Conservation (phyloP, 2,113 vertebrate genomes). For the Larimichthys crocea region DNA sequence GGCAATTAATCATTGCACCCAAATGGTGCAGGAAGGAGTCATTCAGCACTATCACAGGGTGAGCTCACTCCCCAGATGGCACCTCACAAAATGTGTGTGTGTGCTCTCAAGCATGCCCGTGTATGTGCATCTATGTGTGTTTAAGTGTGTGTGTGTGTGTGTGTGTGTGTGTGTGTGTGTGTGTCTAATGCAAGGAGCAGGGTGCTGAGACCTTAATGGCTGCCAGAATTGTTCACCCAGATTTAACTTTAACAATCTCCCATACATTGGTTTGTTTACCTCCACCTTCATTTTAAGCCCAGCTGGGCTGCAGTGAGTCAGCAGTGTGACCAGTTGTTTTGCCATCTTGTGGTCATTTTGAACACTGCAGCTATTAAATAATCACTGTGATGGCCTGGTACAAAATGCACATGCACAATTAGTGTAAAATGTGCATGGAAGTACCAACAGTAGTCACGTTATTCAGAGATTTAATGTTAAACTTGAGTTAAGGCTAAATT, state of each 20-base stretch:
- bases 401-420: neutral
- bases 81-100: neutral
- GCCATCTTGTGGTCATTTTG: neutral
- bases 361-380: neutral
- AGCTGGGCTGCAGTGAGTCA: slow-evolving; percentile 9
- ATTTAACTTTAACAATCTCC: neutral
- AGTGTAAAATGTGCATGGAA: neutral
- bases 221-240: neutral
- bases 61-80: slow-evolving; percentile 31
- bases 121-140: neutral
- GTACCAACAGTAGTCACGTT: neutral
- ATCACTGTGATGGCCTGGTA: neutral
- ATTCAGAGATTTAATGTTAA: neutral
- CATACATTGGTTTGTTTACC: neutral
- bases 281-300: neutral
- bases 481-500: neutral
- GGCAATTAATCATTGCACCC: slow-evolving; percentile 22
- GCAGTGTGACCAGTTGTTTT: too few relatives aligned
- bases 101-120: neutral
- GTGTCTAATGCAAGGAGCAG: neutral
- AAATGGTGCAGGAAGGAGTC: slow-evolving; percentile 22
- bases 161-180: neutral
- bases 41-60: slow-evolving; percentile 24
- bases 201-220: neutral
- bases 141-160: neutral